Percentiles rank a stretch among this genome's conserved stretches.
Conservation (phyloP, 64 coral and sea anemone genomes). For the Hydrozoanthus tunicans region DNA sequence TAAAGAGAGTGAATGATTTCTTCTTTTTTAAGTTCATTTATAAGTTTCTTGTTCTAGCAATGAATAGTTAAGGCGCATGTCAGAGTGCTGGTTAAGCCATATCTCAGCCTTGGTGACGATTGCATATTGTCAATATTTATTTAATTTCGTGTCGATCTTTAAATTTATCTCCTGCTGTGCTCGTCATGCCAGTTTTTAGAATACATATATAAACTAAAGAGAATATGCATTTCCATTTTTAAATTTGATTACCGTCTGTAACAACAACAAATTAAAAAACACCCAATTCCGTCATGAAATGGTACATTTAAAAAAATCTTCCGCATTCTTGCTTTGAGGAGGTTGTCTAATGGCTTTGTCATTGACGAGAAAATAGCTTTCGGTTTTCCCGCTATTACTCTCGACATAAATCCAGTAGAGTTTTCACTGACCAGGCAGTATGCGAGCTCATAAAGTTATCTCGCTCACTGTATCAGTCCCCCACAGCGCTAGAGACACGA, state of each 20-base stretch:
- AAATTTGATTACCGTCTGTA: neutral
- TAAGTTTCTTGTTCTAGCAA: no score
- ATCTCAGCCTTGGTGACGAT: neutral
- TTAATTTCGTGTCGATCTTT: neutral
- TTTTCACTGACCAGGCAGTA: no score
- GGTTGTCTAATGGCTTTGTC: neutral
- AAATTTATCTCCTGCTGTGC: slow-evolving; percentile 32
- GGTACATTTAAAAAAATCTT: neutral
- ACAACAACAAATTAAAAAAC: neutral
- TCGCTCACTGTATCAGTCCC: no score
- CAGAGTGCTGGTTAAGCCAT: no score
- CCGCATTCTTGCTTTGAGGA: neutral
- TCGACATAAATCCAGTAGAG: neutral
- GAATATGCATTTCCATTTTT: slow-evolving; percentile 11
- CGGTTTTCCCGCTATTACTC: neutral
- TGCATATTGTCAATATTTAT: slow-evolving; percentile 4
- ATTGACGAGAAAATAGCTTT: neutral
- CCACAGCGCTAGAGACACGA: no score
- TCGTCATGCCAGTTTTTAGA: neutral
- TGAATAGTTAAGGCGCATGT: no score
- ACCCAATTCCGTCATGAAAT: neutral
- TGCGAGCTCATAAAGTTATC: no score
- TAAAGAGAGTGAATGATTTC: no score
- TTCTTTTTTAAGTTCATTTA: no score
- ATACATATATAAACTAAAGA: neutral